phyloP scores from a whole-genome alignment of 2,797 vertebrate species.

The Phylloscopus collybita region DNA sequence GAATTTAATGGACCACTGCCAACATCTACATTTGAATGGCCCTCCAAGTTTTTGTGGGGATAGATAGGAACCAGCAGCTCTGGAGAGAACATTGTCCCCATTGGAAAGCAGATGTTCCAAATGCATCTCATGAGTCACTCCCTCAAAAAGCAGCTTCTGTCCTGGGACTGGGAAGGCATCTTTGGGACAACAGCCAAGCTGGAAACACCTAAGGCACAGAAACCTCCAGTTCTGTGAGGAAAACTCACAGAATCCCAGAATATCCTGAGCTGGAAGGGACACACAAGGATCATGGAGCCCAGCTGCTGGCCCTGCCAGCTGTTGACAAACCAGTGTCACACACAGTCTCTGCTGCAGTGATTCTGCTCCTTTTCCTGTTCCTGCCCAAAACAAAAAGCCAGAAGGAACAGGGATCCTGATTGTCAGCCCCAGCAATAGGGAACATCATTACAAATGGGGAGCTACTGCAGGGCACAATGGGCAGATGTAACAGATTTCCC shows the following conservation, averaged over 20 bases:
- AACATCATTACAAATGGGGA: rapidly evolving
- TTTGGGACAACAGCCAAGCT: background rate
- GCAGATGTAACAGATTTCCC: background rate
- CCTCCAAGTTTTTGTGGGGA: background rate
- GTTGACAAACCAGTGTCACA: rapidly evolving
- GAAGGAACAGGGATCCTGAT: background rate
- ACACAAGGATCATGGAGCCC: rapidly evolving
- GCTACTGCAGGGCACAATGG: background rate
- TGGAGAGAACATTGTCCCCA: background rate
- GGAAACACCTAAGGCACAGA: background rate
- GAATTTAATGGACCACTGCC: background rate
- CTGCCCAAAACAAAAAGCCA: background rate
- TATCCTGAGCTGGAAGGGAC: background rate
- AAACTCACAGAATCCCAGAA: background rate
- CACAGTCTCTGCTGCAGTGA: background rate
- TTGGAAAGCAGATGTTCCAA: background rate
- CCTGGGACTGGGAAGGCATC: background rate
- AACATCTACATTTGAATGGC: background rate
- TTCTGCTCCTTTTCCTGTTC: background rate
- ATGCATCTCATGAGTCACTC: background rate
- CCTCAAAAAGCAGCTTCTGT: background rate
- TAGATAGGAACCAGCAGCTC: background rate
- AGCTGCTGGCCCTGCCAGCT: background rate
- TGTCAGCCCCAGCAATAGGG: background rate
- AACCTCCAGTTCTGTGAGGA: background rate